These are phyloP conservation scores for Eristalinus sepulchralis DNA, from an alignment of 2,888 invertebrate species.

Conservation along the genomic window DNA sequence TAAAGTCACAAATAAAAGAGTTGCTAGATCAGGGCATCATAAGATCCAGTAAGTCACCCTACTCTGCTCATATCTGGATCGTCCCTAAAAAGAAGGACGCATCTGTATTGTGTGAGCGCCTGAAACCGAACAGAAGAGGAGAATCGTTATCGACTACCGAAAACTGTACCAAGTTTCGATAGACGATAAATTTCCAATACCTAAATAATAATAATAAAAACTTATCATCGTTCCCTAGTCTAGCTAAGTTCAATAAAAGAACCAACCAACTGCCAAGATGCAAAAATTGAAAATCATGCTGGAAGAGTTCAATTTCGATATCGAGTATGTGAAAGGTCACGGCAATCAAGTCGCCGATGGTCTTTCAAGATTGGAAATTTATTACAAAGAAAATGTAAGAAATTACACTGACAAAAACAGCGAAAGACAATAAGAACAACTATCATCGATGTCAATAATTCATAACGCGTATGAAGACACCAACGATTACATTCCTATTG, in stretches of 20 bases:
- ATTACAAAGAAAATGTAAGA: slow-evolving; percentile 11
- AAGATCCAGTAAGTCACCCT: too few species aligned
- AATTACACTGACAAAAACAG: neutral
- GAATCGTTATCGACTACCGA: too few species aligned
- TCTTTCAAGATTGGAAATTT: slow-evolving; percentile 34
- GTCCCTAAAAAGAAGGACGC: too few species aligned
- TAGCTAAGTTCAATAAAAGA: slow-evolving; percentile 77
- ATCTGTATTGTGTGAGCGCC: too few species aligned
- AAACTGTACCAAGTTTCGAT: too few species aligned
- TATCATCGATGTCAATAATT: slow-evolving; percentile 18
- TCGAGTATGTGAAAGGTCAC: slow-evolving; percentile 58
- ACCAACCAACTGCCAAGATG: slow-evolving; percentile 76
- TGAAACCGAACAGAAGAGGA: too few species aligned
- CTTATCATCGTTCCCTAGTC: slow-evolving; percentile 54
- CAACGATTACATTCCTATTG: too few species aligned
- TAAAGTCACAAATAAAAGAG: too few species aligned
- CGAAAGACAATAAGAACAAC: neutral
- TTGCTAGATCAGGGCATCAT: too few species aligned
- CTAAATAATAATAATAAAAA: slow-evolving; percentile 18
- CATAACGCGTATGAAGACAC: slow-evolving; percentile 35
- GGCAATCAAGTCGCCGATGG: slow-evolving; percentile 41
- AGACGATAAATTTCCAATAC: slow-evolving; percentile 27
- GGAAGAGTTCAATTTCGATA: slow-evolving; percentile 9
- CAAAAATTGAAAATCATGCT: slow-evolving; percentile 75
- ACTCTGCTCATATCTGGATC: too few species aligned